Evolutionary conservation across 2,113 vertebrate species (phyloP).

Genomic region (Macquaria ambigua): DNA sequence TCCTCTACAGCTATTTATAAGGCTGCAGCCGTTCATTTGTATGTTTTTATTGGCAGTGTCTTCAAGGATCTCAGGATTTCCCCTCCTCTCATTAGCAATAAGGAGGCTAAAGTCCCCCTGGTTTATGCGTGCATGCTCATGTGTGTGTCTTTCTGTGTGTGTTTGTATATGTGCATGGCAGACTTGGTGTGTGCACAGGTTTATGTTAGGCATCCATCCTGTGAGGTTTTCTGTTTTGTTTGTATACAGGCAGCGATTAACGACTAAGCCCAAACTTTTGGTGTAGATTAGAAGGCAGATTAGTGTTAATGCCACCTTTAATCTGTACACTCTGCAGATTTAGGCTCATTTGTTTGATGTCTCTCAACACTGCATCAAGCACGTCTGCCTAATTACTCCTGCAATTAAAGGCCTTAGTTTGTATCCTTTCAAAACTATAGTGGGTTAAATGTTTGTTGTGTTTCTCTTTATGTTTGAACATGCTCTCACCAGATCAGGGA

Average conservation of each 20-base stretch:
- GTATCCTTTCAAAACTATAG: constrained; percentile 12
- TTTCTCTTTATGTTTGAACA: constrained; percentile 25
- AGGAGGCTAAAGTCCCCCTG: background rate
- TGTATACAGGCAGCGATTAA: constrained; percentile 38
- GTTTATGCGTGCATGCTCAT: background rate
- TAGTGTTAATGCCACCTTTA: constrained; percentile 35
- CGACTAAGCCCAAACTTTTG: constrained; percentile 35
- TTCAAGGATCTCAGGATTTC: constrained; percentile 28
- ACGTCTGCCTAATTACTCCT: constrained; percentile 18
- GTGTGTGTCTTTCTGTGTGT: background rate
- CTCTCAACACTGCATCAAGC: constrained; percentile 25
- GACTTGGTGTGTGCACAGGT: background rate
- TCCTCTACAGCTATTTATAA: constrained; percentile 21
- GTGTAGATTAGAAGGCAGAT: constrained; percentile 50
- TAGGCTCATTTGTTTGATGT: constrained; percentile 25
- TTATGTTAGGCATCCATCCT: constrained; percentile 6
- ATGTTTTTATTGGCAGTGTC: constrained; percentile 28
- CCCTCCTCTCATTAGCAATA: constrained; percentile 25
- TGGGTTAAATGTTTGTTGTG: constrained; percentile 2
- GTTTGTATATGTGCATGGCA: background rate
- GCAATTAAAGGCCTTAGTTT: constrained; percentile 36
- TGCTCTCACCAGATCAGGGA: constrained; percentile 89
- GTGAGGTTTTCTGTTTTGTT: constrained; percentile 37
- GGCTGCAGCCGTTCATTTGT: constrained; percentile 34
- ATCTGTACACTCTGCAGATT: constrained; percentile 28